Conservation (phyloP, 2,797 vertebrate species). For the Thunnus albacares region DNA sequence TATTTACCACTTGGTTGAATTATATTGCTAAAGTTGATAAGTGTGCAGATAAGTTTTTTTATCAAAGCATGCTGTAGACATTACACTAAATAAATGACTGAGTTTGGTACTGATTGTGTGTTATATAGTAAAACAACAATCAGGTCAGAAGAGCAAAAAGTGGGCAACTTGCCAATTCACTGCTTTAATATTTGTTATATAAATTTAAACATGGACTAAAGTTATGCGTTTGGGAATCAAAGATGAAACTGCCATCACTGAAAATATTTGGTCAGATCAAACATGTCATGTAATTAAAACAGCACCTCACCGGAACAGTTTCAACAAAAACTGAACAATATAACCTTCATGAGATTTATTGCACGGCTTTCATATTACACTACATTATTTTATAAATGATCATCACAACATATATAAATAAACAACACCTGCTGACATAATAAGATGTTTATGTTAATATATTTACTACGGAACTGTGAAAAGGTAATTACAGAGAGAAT, state of each 20-base stretch:
- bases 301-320: too few species aligned
- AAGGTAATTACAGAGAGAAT: neutral
- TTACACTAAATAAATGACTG: too few species aligned
- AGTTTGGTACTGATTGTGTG: neutral
- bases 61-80: slow-evolving; percentile 2
- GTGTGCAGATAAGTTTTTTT: neutral
- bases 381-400: too few species aligned
- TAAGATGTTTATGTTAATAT: neutral
- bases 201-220: neutral
- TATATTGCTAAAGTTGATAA: neutral
- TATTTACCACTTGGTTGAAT: slow-evolving; percentile 15
- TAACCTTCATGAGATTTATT: too few species aligned
- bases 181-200: neutral
- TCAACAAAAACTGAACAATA: too few species aligned
- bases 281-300: neutral
- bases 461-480: neutral
- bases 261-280: neutral
- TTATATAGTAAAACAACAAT: neutral
- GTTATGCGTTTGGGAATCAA: neutral
- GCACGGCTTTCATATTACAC: too few species aligned
- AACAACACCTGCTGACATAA: neutral
- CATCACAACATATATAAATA: neutral
- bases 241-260: neutral
- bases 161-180: neutral
- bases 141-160: neutral